Conservation (phyloP, 2,113 vertebrate species). For the Salvelinus sp. region DNA sequence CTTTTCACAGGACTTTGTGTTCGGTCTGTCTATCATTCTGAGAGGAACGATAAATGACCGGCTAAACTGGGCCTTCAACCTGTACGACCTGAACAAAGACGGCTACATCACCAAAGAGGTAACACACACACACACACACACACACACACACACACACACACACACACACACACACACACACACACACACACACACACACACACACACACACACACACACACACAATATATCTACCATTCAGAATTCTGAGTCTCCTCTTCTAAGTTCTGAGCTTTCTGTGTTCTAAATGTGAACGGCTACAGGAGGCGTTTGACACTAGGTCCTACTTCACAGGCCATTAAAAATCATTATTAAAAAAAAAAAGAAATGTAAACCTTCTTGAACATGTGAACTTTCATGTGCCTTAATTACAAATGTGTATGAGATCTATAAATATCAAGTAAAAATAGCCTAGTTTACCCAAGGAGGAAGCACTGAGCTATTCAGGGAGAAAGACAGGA, state of each 20-base stretch:
- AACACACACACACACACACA: background rate
- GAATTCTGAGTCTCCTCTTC: background rate
- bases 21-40: slow-evolving; percentile 92
- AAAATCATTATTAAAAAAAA: too few species aligned
- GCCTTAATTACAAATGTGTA: too few species aligned
- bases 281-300: too few species aligned
- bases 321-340: too few species aligned
- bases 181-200: background rate
- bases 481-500: too few species aligned
- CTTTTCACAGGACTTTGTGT: slow-evolving; percentile 87
- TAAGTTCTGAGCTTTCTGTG: background rate
- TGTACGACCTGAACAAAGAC: slow-evolving; percentile 98
- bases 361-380: too few species aligned
- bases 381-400: too few species aligned
- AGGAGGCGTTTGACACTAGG: too few species aligned
- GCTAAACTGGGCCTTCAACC: slow-evolving; percentile 97
- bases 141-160: background rate
- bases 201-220: background rate
- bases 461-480: too few species aligned
- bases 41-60: slow-evolving; percentile 91
- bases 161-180: background rate
- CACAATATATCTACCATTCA: background rate
- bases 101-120: slow-evolving; percentile 99
- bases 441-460: too few species aligned
- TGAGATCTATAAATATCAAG: too few species aligned